A percentile compares a stretch with the other conserved stretches of the same genome.
Conservation (phyloP, 2,113 vertebrate genomes). For the Plotosus lineatus region DNA sequence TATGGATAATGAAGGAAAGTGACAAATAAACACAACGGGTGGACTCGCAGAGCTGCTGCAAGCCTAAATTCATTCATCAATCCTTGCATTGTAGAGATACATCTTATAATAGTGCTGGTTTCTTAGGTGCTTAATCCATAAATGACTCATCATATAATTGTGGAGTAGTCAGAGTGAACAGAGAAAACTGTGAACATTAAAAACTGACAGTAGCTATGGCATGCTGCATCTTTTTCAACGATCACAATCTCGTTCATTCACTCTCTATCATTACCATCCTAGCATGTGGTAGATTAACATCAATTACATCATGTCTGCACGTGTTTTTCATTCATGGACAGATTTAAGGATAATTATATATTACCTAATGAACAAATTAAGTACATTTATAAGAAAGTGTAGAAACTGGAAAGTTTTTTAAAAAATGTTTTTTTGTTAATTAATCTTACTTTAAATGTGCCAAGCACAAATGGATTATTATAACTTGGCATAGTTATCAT, state of each 20-base stretch:
- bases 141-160: constrained; percentile 42
- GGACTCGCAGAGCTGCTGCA: constrained; percentile 2
- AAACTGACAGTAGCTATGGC: not conserved
- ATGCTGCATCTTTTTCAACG: not conserved
- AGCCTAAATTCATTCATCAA: constrained; percentile 43
- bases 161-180: not conserved
- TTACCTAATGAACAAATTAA: not conserved
- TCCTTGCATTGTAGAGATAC: constrained; percentile 13
- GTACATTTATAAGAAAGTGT: not conserved
- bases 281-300: constrained; percentile 24
- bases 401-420: too few species aligned
- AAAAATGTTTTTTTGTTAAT: too few species aligned
- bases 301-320: not conserved
- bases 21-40: constrained; percentile 42
- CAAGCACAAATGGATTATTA: too few species aligned
- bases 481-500: too few species aligned
- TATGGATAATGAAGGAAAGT: constrained; percentile 26
- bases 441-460: too few species aligned
- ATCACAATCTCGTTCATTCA: constrained; percentile 1
- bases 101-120: not conserved
- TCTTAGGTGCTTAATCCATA: constrained; percentile 26
- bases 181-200: constrained; percentile 18
- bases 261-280: not conserved
- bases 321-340: constrained; percentile 2
- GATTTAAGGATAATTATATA: constrained; percentile 17